Evolutionary conservation across 1,140 invertebrate species (phyloP).

Genomic region (Drosophila lowei): DNA sequence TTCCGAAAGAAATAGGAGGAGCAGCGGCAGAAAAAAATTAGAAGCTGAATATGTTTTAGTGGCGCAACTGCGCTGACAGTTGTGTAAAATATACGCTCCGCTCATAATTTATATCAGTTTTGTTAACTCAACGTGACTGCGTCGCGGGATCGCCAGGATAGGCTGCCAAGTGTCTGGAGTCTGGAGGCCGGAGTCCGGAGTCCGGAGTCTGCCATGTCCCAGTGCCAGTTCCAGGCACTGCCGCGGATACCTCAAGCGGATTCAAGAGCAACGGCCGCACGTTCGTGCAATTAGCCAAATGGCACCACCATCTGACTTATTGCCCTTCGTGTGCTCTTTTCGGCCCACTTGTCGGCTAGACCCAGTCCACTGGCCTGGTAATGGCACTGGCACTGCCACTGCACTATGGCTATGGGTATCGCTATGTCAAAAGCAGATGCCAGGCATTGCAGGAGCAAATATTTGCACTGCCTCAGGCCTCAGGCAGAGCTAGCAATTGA

Average conservation of each 20-base stretch:
- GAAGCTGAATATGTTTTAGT: constrained; percentile 75
- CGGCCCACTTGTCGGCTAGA: constrained; percentile 32
- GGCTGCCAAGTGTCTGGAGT: constrained; percentile 39
- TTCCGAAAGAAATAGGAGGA: constrained; percentile 18
- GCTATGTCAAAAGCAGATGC: neutral
- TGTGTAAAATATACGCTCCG: constrained; percentile 73
- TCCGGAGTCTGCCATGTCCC: constrained; percentile 11
- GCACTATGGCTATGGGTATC: too few relatives aligned
- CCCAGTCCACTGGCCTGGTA: constrained; percentile 1
- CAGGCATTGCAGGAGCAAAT: constrained; percentile 12
- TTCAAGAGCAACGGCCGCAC: constrained; percentile 59
- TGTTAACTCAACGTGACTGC: constrained; percentile 77
- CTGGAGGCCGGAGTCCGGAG: constrained; percentile 4
- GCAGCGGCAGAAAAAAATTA: constrained; percentile 59
- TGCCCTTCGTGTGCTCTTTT: constrained; percentile 20
- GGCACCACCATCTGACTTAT: constrained; percentile 53
- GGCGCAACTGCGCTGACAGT: constrained; percentile 73
- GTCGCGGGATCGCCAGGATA: constrained; percentile 51
- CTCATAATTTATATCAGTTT: constrained; percentile 81
- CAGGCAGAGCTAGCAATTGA: constrained; percentile 1
- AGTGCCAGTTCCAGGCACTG: neutral
- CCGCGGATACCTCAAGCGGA: constrained; percentile 18
- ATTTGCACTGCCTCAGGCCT: constrained; percentile 14
- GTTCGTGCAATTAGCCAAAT: constrained; percentile 75
- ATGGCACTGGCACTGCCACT: too few relatives aligned